phyloP scores from a whole-genome alignment of 64 coral and sea anemone species.

The Astreopora myriophthalma region DNA sequence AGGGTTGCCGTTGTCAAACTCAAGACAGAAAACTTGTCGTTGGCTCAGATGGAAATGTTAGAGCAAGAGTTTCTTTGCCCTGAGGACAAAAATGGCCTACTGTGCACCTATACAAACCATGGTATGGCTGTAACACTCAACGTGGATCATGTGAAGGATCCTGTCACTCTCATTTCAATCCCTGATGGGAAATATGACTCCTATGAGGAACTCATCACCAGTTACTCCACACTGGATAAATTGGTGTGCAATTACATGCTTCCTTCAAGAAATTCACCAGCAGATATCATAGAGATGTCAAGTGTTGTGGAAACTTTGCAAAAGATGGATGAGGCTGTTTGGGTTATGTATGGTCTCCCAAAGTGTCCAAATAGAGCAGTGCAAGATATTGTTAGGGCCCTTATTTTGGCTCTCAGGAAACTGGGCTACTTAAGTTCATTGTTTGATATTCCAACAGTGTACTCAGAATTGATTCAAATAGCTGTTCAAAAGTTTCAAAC shows the following conservation, averaged over 20 bases:
- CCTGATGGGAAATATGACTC: slow-evolving; percentile 62
- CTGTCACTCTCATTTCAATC: slow-evolving; percentile 68
- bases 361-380: background rate
- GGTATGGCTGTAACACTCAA: slow-evolving; percentile 55
- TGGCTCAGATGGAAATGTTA: slow-evolving; percentile 55
- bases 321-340: background rate
- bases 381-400: slow-evolving; percentile 15
- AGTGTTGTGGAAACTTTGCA: background rate
- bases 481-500: slow-evolving; percentile 76
- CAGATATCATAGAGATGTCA: background rate
- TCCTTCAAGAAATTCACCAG: slow-evolving; percentile 2
- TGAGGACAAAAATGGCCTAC: slow-evolving; percentile 39
- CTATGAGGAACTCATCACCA: slow-evolving; percentile 28
- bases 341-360: background rate
- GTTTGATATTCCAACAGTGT: slow-evolving; percentile 28
- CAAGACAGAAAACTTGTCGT: background rate
- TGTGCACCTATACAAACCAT: slow-evolving; percentile 8
- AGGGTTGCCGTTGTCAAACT: slow-evolving; percentile 63
- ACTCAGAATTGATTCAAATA: slow-evolving; percentile 53
- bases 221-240: slow-evolving; percentile 71
- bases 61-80: slow-evolving; percentile 55
- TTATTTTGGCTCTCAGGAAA: slow-evolving; percentile 9
- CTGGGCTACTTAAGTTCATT: slow-evolving; percentile 73
- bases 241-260: background rate
- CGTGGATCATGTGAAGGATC: slow-evolving; percentile 27